Evolutionary conservation across 2,797 vertebrate genomes (phyloP), one percentile per base, ranked within the genome.

Genomic region (Naso thynnoides): DNA sequence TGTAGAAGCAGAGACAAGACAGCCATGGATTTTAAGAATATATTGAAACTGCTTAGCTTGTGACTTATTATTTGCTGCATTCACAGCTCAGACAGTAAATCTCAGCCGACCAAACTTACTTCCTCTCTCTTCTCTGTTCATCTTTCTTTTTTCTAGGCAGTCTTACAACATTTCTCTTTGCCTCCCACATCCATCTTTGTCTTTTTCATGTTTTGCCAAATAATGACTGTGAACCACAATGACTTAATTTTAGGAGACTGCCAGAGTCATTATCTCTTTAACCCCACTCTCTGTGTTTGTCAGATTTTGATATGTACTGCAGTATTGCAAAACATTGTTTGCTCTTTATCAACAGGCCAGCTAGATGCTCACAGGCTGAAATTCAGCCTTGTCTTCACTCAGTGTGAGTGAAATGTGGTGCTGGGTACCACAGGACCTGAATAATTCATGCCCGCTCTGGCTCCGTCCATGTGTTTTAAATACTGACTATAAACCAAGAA

Each of bases 391-490:
- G 65, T 83, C 79, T 73, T 73, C 60, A 42, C 82, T 81, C 52
- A 39, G 58, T 76, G 61, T 77, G 77, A 86, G 80, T 84, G 78
- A 89, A 80, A 84, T 69, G 76, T 72, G 61, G 85, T 13, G 21
- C 38, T 52, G 73, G 72, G 58, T 79, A 67, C 49, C 71, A 65
- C 48, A 70, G 78, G 53, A 70, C n/a, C 71, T 93, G 92, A 92
- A 93, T 93, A 83, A 93, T 92, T 92, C 86, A 93, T 93, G 68
- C 24, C 41, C 24, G 47, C 76, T 86, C 79, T 66, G 79, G 73
- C 89, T 86, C 73, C 26, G 29, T 75, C 79, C 77, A 73, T 88
- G 81, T 88, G 91, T 91, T 92, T 92, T 90, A 87, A 89, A 92
- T 86, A 91, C 80, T 82, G 74, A 73, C 82, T 84, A 84, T 86